Evolutionary conservation across 2,113 vertebrate species (phyloP).

Genomic region (Petroica traversi): DNA sequence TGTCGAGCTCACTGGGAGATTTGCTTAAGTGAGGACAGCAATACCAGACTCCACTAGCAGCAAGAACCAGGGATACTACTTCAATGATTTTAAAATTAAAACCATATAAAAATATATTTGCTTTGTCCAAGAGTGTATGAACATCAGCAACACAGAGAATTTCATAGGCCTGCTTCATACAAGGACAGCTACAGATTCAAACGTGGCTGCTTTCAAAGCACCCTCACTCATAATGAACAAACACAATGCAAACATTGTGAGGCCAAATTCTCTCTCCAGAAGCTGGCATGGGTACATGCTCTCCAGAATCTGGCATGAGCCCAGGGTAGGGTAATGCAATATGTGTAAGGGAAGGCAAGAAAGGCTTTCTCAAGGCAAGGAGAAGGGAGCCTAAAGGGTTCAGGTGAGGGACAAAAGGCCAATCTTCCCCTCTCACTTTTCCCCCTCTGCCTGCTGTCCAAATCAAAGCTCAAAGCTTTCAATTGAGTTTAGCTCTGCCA

Average conservation of each 20-base stretch:
- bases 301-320: background rate
- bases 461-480: background rate
- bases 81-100: constrained; percentile 36
- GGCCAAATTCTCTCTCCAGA: background rate
- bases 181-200: background rate
- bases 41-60: background rate
- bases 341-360: background rate
- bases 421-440: background rate
- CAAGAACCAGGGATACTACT: constrained; percentile 4
- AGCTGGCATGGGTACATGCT: background rate
- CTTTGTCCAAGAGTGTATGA: background rate
- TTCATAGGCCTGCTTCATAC: background rate
- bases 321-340: background rate
- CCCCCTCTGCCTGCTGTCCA: background rate
- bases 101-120: background rate
- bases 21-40: background rate
- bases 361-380: background rate
- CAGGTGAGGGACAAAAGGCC: background rate
- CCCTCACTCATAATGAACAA: background rate
- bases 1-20: constrained; percentile 12
- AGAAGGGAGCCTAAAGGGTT: background rate
- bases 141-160: background rate
- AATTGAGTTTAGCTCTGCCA: background rate
- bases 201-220: background rate
- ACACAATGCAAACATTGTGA: constrained; percentile 17